Base-by-base conservation (phyloP, 1,140 invertebrate genomes). In the Lordiphosa clarofinis region DNA sequence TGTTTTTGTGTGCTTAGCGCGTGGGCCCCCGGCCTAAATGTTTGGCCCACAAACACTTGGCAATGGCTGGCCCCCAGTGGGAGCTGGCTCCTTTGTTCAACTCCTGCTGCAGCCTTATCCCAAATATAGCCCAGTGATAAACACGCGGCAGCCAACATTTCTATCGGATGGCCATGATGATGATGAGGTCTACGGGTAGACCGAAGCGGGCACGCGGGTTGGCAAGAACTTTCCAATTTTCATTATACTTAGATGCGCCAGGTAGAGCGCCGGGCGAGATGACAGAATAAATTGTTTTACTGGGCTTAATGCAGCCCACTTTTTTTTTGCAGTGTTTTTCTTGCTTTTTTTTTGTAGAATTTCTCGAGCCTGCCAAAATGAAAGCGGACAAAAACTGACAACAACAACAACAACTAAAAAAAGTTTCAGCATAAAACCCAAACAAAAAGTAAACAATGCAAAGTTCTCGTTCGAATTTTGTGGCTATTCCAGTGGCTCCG, bases 1-100 rank as follows among this genome's bases (percentile, higher is more conserved):
- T 81, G 76, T 72, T 82, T 81, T 68, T 82, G 75, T 81, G 79
- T 75, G 76, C 55, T 81, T 63, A 82, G 46, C 75, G 49, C 75
- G 56, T 74, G 61, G 52, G 65, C 65, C 24, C 24, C 24, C 24
- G 24, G 24, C 5, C 40, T 49, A 67, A 66, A 47, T 56, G 64
- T 56, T 48, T 42, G 54, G 54, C 42, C 47, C 57, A 53, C 54
- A 66, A 63, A 56, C 64, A 70, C 65, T 68, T 68, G 64, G 65
- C 64, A 68, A 54, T 59, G 65, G 65, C 48, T 48, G 56, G 35
- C 53, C 49, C 52, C 61, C 33, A 19, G 12, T 55, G 40, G 57
- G 52, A 19, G 37, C 1, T 24, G 31, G 24, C 6, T 28, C 24
- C 24, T 28, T 28, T 28, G 24, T 28, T 28, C 24, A 6, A 28